phyloP scores from a whole-genome alignment of 53 echinoderm and acorn worm species.

The Crossaster papposus region DNA sequence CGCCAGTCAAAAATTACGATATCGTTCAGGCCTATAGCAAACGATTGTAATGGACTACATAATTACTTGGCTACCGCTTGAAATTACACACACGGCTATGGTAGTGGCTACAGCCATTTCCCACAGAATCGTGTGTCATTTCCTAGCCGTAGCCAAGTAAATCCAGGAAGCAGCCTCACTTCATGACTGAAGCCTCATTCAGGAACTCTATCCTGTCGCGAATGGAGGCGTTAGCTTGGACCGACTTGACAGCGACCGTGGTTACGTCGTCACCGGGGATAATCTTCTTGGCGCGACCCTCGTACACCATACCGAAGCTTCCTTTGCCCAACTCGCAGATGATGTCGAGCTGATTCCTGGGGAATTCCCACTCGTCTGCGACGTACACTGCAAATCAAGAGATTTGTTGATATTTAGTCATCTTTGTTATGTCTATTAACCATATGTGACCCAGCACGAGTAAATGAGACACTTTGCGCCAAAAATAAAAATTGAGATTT shows the following conservation, averaged over 20 bases:
- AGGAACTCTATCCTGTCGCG: conserved; percentile 96
- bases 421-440: too few species aligned
- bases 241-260: conserved; percentile 90
- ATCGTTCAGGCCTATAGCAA: too few species aligned
- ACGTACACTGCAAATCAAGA: conserved; percentile 81
- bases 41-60: too few species aligned
- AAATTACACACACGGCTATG: too few species aligned
- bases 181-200: conserved; percentile 96
- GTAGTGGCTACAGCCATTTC: too few species aligned
- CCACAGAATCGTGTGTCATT: too few species aligned
- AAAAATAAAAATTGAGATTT: too few species aligned
- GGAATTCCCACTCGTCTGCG: conserved; percentile 92
- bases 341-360: conserved; percentile 83
- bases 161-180: conserved; percentile 82
- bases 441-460: too few species aligned
- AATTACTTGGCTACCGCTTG: too few species aligned
- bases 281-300: conserved; percentile 82
- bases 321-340: conserved; percentile 93
- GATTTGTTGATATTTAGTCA: not conserved
- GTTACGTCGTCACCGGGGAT: conserved; percentile 75
- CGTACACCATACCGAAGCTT: conserved; percentile 96
- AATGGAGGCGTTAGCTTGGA: conserved; percentile 90
- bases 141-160: too few species aligned
- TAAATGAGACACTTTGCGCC: too few species aligned
- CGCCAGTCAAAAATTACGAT: too few species aligned